A percentile compares a stretch with the other conserved stretches of the same genome.
Conservation (phyloP, 2,797 vertebrate species). For the Pelobates cultripes region DNA sequence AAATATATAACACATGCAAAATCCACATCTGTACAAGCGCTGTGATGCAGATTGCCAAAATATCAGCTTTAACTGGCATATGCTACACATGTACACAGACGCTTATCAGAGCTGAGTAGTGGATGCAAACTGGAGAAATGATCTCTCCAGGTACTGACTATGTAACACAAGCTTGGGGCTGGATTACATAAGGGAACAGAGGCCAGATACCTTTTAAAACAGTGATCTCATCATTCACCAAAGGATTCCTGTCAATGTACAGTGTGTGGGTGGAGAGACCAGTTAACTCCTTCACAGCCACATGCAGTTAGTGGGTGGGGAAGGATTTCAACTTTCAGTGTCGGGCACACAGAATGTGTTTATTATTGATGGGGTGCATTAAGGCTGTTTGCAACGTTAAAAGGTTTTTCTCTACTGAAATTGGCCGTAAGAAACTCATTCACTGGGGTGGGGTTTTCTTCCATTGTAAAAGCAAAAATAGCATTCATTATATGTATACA, state of each 20-base stretch:
- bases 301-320: background rate
- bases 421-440: no score
- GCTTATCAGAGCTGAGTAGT: no score
- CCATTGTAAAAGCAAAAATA: no score
- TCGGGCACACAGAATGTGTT: background rate
- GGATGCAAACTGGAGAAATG: background rate
- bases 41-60: background rate
- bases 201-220: background rate
- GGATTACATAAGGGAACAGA: background rate
- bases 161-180: background rate
- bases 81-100: background rate
- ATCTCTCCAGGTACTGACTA: background rate
- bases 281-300: background rate
- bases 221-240: slow-evolving; percentile 5
- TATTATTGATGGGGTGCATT: background rate
- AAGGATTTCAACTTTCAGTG: background rate
- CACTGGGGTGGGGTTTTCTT: no score
- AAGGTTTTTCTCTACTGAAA: background rate
- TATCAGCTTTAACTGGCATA: background rate
- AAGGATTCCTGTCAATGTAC: slow-evolving; percentile 20
- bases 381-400: background rate
- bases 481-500: no score
- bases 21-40: background rate
- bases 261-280: background rate
- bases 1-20: no score